These are phyloP conservation scores for Coptodon bakossiorum DNA, from an alignment of 2,113 vertebrate species.

Conservation along the genomic window DNA sequence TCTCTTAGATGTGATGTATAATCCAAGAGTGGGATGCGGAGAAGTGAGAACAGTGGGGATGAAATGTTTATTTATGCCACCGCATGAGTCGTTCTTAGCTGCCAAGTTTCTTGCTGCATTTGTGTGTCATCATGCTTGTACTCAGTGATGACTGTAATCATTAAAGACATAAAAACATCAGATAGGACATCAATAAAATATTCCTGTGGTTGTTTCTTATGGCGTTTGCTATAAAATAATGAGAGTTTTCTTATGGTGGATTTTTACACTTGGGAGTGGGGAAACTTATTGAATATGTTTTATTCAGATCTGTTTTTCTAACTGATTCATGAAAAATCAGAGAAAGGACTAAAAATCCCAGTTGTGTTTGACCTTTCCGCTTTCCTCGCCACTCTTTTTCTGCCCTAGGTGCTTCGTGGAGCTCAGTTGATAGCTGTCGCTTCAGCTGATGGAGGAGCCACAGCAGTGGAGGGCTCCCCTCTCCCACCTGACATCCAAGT, in stretches of 20 bases:
- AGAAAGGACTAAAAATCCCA: neutral
- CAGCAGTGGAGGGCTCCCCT: slow-evolving; percentile 83
- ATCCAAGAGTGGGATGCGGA: neutral
- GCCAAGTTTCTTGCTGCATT: neutral
- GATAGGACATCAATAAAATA: slow-evolving; percentile 5
- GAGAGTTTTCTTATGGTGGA: neutral
- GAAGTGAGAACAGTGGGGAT: neutral
- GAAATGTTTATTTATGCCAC: slow-evolving; percentile 22
- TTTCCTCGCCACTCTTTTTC: neutral
- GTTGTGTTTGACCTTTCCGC: neutral
- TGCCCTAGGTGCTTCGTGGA: slow-evolving; percentile 84
- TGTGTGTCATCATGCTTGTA: neutral
- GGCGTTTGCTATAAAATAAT: neutral
- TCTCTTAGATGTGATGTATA: neutral
- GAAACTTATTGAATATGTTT: neutral
- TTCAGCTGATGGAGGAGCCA: slow-evolving; percentile 81
- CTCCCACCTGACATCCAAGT: slow-evolving; percentile 96
- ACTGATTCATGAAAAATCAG: neutral
- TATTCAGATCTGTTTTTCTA: neutral
- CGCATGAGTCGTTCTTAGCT: neutral
- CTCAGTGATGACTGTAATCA: neutral
- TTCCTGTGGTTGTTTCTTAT: neutral
- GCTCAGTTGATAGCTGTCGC: slow-evolving; percentile 95
- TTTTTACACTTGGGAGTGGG: neutral
- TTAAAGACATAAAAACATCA: slow-evolving; percentile 31